These are phyloP conservation scores for Zygogramma bicolorata DNA, from an alignment of 2,888 invertebrate genomes.

Conservation along the genomic window DNA sequence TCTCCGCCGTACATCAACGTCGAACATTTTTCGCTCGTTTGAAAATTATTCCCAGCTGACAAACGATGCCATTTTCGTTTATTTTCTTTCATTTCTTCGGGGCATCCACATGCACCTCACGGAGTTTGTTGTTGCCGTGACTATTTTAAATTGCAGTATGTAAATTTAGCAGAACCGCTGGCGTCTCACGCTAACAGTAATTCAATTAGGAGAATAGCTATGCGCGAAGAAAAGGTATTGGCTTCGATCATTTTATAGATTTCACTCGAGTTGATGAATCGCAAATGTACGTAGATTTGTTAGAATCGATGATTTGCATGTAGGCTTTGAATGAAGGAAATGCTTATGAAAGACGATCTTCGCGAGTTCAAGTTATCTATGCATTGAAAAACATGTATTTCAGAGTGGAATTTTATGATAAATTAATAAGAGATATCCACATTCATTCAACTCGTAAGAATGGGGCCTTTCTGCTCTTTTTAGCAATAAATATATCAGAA, in stretches of 20 bases:
- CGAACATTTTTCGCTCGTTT: not conserved
- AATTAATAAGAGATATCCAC: too few relatives aligned
- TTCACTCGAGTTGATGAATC: not conserved
- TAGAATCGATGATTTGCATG: too few relatives aligned
- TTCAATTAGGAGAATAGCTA: conserved; percentile 32
- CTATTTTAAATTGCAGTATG: conserved; percentile 36
- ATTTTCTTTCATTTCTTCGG: conserved; percentile 3
- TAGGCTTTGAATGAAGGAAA: too few relatives aligned
- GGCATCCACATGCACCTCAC: conserved; percentile 8
- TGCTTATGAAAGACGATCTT: too few relatives aligned
- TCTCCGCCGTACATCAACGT: not conserved
- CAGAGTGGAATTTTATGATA: too few relatives aligned
- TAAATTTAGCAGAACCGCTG: conserved; percentile 42
- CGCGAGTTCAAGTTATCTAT: too few relatives aligned
- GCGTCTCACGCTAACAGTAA: conserved; percentile 45
- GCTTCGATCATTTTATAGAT: not conserved
- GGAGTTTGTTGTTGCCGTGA: conserved; percentile 7
- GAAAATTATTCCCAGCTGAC: conserved; percentile 2
- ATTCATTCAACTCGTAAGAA: too few relatives aligned
- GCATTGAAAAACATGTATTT: too few relatives aligned
- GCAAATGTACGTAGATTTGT: too few relatives aligned
- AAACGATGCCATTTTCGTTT: not conserved
- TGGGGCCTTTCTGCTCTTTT: too few relatives aligned
- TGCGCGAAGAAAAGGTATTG: not conserved
- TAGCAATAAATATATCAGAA: too few relatives aligned